Percentiles rank a stretch among this genome's conserved stretches.
These are phyloP conservation scores for Ornithorhynchus anatinus DNA, from an alignment of 2,113 vertebrate genomes.

Conservation along the genomic window DNA sequence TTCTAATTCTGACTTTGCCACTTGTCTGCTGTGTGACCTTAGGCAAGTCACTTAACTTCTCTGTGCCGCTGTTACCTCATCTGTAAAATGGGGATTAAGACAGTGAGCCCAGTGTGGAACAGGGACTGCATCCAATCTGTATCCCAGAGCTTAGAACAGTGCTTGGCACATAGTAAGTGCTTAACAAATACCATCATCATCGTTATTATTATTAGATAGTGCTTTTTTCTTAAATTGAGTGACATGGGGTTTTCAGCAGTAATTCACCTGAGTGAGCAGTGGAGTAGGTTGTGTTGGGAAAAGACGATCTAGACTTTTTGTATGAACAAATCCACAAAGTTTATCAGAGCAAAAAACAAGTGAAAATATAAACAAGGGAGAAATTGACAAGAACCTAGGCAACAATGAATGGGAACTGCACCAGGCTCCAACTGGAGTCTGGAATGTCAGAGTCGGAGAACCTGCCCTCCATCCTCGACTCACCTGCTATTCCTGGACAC, in stretches of 20 bases:
- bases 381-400: neutral
- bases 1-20: too few species aligned
- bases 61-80: too few species aligned
- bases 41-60: too few species aligned
- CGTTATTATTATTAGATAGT: too few species aligned
- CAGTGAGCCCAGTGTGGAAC: too few species aligned
- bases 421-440: neutral
- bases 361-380: constrained; percentile 25
- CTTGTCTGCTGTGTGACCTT: too few species aligned
- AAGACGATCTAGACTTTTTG: constrained; percentile 5
- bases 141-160: too few species aligned
- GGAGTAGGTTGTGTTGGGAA: neutral
- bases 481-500: neutral
- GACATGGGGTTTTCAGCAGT: neutral
- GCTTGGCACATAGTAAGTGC: neutral
- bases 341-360: constrained; percentile 20
- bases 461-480: neutral
- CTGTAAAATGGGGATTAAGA: too few species aligned
- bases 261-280: neutral
- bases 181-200: constrained; percentile 14
- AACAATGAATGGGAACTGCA: neutral
- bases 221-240: too few species aligned
- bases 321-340: constrained; percentile 24
- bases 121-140: too few species aligned
- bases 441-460: constrained; percentile 11